Conservation (phyloP, 2,797 vertebrate species). For the Poecilia gillii region DNA sequence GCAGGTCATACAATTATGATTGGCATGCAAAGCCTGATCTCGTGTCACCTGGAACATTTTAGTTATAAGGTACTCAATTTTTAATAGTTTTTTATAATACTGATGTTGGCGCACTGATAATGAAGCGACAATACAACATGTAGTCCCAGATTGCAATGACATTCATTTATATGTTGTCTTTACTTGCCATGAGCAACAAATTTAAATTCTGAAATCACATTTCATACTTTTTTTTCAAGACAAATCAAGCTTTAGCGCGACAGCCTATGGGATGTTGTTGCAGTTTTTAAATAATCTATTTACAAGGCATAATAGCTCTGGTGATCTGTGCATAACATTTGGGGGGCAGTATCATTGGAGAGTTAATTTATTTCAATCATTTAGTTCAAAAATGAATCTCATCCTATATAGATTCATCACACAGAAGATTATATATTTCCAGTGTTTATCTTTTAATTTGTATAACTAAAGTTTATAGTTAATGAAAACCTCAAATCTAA, state of each 20-base stretch:
- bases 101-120: neutral
- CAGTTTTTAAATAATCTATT: neutral
- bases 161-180: slow-evolving; percentile 1
- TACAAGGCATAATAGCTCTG: neutral
- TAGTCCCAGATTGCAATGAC: neutral
- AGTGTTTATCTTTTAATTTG: neutral
- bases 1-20: neutral
- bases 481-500: neutral
- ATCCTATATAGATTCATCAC: neutral
- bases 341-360: neutral
- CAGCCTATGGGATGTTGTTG: neutral
- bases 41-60: neutral
- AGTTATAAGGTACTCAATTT: neutral
- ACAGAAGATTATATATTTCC: neutral
- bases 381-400: neutral
- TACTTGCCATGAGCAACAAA: neutral
- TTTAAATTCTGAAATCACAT: neutral
- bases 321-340: neutral
- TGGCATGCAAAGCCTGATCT: neutral
- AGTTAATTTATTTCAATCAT: neutral
- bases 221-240: neutral
- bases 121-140: neutral
- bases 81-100: neutral
- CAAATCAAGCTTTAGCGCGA: neutral
- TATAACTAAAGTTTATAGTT: neutral